Evolutionary conservation across 2,888 invertebrate species (phyloP), one percentile per base, ranked within the genome.

Genomic region (Tenthredo amoena): DNA sequence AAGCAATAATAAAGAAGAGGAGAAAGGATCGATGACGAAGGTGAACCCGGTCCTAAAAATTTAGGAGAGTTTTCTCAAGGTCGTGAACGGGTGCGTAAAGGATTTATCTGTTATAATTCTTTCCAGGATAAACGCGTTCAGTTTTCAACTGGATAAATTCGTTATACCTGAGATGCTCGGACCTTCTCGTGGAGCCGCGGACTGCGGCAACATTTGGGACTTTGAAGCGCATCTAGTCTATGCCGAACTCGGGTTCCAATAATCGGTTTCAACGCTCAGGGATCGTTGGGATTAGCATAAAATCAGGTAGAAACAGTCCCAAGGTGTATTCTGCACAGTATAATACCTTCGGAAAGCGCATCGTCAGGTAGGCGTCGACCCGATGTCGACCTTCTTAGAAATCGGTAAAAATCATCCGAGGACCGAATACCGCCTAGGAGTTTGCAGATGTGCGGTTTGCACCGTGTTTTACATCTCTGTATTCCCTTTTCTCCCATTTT

Each of bases 341-440:
- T 50, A 40, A 34, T n/a, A 9, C 40, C 37, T 12, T 26, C 7
- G 26, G 62, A 40, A 81, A 62, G n/a, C 81, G 40, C 37, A 62
- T 81, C 62, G 62, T 62, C 81, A 58, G 81, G 58, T 81, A 77
- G 77, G 77, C 77, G 50, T 50, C 82, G 85, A 86, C 87, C 86
- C 87, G 86, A 86, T 86, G 87, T 86, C 88, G 86, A 86, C 89
- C 89, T 91, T 91, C 91, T 89, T 87, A 88, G 91, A 91, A 91
- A 90, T 90, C 88, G 87, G 86, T 86, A 87, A 81, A 81, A 58
- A 81, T 62, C 62, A 81, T 62, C 81, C 62, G 40, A 40, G 81
- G 86, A 82, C 79, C 87, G 85, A 85, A 85, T 86, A 88, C 87
- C 88, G 88, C 88, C 87, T 87, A 87, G 87, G 21, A 79, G 86